phyloP scores from a whole-genome alignment of 2,888 invertebrate species.

The Dolichopus griseipennis region DNA sequence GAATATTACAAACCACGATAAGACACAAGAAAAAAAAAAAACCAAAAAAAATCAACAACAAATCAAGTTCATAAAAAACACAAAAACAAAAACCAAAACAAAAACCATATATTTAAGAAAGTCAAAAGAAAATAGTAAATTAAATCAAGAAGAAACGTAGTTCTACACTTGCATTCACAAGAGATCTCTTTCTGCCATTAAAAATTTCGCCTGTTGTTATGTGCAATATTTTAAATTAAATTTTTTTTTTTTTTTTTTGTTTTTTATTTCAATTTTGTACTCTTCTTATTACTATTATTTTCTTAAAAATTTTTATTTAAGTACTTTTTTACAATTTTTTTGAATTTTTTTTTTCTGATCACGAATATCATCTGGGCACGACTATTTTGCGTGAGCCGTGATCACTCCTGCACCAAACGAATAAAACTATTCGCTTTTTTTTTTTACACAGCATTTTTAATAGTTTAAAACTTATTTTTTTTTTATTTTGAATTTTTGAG shows the following conservation, averaged over 20 bases:
- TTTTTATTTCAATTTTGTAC: neutral
- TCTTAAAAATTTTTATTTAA: neutral
- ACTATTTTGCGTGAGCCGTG: constrained; percentile 30
- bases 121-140: no score
- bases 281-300: neutral
- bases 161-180: neutral
- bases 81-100: neutral
- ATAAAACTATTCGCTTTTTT: neutral
- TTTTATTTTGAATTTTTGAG: neutral
- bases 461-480: neutral
- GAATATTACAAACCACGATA: constrained; percentile 6
- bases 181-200: neutral
- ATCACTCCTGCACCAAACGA: constrained; percentile 18
- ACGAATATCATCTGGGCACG: constrained; percentile 28
- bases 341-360: constrained; percentile 17
- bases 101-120: neutral
- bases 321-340: no score
- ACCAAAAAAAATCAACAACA: neutral
- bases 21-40: neutral
- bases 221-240: neutral
- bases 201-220: neutral
- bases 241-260: neutral
- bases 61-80: neutral
- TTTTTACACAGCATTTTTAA: constrained; percentile 4
- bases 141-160: no score